Base-by-base conservation (phyloP, 1,140 invertebrate species). In the Brachionus rubens region DNA sequence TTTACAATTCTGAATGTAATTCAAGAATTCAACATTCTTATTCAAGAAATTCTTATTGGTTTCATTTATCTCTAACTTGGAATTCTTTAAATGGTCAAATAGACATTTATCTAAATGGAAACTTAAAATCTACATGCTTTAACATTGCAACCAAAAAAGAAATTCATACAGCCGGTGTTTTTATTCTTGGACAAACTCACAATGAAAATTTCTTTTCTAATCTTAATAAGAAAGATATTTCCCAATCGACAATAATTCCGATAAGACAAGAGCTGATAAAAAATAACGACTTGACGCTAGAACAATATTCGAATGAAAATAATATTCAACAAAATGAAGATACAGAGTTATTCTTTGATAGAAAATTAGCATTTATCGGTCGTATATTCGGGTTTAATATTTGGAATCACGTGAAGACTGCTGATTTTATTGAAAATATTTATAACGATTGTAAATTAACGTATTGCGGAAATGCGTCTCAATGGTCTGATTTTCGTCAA, bases 401-500 rank as follows among this genome's bases (percentile, higher is more conserved):
- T 40, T 85, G 84, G 84, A 80, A 81, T 50, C 77, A 80, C 41
- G 78, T 79, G 14, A 68, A 82, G 76, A 79, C 43, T 1, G 6
- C 56, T 14, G 30, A 77, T 2, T 80, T 80, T 41, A 79, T 83
- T 16, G 19, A 67, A 41, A 26, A 70, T 33, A 4, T 79, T 30
- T 80, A 78, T 26, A 50, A 46, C n/a, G 82, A 83, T 16, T 85
- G 84, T 78, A 82, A 77, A 3, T 79, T 83, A 28, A 82, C 80
- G 79, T 80, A 81, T 56, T 85, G 83, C 78, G 84, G 84, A 36
- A 82, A 82, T 75, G 83, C 80, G 1, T 81, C 84, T 9, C 80
- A 84, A 75, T 85, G 84, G 84, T 81, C 81, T 21, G 82, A 85
- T 75, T 83, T 85, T 62, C 77, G 84, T 14, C 78, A 81, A 40